phyloP scores from a whole-genome alignment of 2,888 invertebrate genomes.

The Agrochola macilenta region DNA sequence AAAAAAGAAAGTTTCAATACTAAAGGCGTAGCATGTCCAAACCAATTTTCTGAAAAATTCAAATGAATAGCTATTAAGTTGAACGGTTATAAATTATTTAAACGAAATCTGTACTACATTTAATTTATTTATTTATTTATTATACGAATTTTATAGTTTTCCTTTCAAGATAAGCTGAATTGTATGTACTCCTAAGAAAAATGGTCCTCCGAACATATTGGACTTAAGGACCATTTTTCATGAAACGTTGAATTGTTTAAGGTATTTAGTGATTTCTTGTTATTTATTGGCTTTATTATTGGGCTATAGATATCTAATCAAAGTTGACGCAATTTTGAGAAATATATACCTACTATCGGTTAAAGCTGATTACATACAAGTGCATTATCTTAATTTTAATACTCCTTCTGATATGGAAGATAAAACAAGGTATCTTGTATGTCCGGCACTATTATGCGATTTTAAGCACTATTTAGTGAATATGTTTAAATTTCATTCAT shows the following conservation, averaged over 20 bases:
- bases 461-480: slow-evolving; percentile 34
- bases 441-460: slow-evolving; percentile 1
- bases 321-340: slow-evolving; percentile 36
- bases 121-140: slow-evolving; percentile 29
- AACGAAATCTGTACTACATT: slow-evolving; percentile 20
- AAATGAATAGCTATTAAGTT: slow-evolving; percentile 23
- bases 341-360: slow-evolving; percentile 24
- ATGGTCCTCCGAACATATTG: not conserved
- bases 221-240: not conserved
- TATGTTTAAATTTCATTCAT: slow-evolving; percentile 15
- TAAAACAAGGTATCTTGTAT: slow-evolving; percentile 37
- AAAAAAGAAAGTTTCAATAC: slow-evolving; percentile 2
- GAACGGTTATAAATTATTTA: slow-evolving; percentile 31
- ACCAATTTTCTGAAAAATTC: slow-evolving; percentile 32
- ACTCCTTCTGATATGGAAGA: slow-evolving; percentile 48
- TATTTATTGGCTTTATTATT: slow-evolving; percentile 10
- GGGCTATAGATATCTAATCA: slow-evolving; percentile 44
- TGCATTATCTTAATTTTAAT: slow-evolving; percentile 62
- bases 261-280: not conserved
- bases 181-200: not conserved
- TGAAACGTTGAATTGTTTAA: not conserved
- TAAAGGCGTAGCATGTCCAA: slow-evolving; percentile 33
- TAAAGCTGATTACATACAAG: slow-evolving; percentile 51
- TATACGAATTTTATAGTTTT: slow-evolving; percentile 12
- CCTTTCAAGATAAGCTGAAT: not conserved